Base-by-base conservation (phyloP, 2,888 invertebrate genomes). In the Cosmia pyralina region DNA sequence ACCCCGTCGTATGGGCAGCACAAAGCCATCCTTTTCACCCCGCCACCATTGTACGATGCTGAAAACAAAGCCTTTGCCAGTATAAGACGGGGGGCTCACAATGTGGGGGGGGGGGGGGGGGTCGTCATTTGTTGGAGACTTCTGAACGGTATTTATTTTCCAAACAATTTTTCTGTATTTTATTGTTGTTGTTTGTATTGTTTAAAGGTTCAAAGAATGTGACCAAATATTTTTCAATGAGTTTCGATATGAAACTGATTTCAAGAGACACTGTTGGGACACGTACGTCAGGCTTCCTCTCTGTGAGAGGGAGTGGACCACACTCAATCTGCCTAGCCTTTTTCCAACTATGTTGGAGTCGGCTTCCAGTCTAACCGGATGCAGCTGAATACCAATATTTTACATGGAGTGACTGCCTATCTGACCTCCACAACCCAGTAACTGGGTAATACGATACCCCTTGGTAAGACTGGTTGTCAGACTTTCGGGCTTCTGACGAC, bases 11-110 rank as follows among this genome's bases (percentile, higher is more conserved):
- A 19, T 65, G 69, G 48, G 48, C 50, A 57, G 63, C 46, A 74
- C 79, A 83, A 70, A 73, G 69, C 59, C 50, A 64, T 60, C 57
- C 74, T 70, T 70, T 68, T 79, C 74, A 70, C 41, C 34, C 19
- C 11, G 15, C 55, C 11, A 17, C 44, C 67, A 82, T 73, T 82
- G 73, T 81, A 22, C 68, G 46, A 15, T 19, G 38, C 44, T 66
- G 73, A 13, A 82, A 68, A 81, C 79, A 83, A 81, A 57, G 69
- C 48, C 44, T 19, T 46, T 22, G 59, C 48, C 72, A 58, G 64
- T 66, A 65, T 65, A 58, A 70, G 55, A 41, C 62, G 15, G 28
- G 59, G 17, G 53, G 50, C 55, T 75, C 66, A 52, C 57, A 55
- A 69, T 75, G 41, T 48, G 50, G 7, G 38, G 38, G 38, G 19